Base-by-base conservation (phyloP, 2,113 vertebrate species). In the Entosphenus tridentatus region DNA sequence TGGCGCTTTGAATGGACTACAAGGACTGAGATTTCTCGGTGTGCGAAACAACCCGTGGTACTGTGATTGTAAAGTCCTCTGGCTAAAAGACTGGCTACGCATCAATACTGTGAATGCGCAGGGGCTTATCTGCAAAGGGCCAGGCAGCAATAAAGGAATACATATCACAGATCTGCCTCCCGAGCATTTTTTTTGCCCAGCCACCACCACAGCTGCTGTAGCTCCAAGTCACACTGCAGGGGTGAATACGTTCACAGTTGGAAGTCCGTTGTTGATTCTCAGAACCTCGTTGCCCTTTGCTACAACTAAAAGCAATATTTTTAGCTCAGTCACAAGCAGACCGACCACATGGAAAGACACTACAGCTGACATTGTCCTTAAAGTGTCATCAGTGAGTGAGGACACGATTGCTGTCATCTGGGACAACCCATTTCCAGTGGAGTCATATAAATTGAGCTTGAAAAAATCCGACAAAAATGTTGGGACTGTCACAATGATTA, bases 51-150 rank as follows among this genome's bases (percentile, higher is more conserved):
- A 98, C 77, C 87, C 84, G 4, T 98, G 93, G 93, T 80, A 82
- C 58, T 98, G 93, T 69, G 87, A 98, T 79, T 98, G 93, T 75
- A 75, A 81, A 57, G 84, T 96, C n/a, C 89, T 88, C 11, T 96
- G 92, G 93, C 88, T 96, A 76, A 89, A 89, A 2, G 85, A 88
- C 70, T 98, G 90, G 92, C 86, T 98, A 70, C 79, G 95, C 76
- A 86, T 88, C 0, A 13, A 85, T 18, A 81, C 83, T 9, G 78
- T 96, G 74, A 96, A 96, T 1, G 90, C 93, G 16, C 79, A 89
- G 1, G 93, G 90, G 13, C 93, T 96, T 68, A 85, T 86, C 79
- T 98, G 93, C 75, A 86, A 85, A 70, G 88, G 83, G 69, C 93
- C 93, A 1, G 90, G 95, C 57, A 83, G 83, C 56, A 86, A 96